These are phyloP conservation scores for Triplophysa siluroides DNA, from an alignment of 2,113 vertebrate genomes.

Conservation along the genomic window DNA sequence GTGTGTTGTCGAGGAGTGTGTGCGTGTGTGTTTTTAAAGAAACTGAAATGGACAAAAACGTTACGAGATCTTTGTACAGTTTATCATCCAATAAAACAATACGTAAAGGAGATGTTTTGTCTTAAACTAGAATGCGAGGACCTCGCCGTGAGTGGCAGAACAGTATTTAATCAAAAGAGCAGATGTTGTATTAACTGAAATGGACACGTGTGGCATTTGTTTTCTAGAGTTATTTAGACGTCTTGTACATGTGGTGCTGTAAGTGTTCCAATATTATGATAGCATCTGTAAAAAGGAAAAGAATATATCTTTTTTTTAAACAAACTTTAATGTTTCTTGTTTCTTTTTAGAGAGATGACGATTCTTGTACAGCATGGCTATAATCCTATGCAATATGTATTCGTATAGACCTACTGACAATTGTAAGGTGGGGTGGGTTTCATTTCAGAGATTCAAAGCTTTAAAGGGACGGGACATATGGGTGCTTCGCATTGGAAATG, in stretches of 20 bases:
- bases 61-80: slow-evolving; percentile 75
- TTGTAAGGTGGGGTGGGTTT: slow-evolving; percentile 77
- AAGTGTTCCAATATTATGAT: slow-evolving; percentile 82
- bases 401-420: slow-evolving; percentile 86
- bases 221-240: slow-evolving; percentile 82
- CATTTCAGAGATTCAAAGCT: slow-evolving; percentile 75
- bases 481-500: slow-evolving; percentile 79
- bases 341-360: slow-evolving; percentile 68
- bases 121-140: slow-evolving; percentile 69
- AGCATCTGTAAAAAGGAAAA: slow-evolving; percentile 75
- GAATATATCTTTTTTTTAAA: slow-evolving; percentile 71
- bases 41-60: slow-evolving; percentile 57
- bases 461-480: slow-evolving; percentile 83
- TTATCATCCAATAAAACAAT: slow-evolving; percentile 66
- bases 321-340: slow-evolving; percentile 74
- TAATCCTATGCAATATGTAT: slow-evolving; percentile 97
- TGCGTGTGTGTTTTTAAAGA: slow-evolving; percentile 65
- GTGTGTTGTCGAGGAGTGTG: neutral
- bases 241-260: slow-evolving; percentile 94
- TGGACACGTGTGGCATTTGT: slow-evolving; percentile 70
- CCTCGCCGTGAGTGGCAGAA: slow-evolving; percentile 66
- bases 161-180: slow-evolving; percentile 77
- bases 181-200: slow-evolving; percentile 72
- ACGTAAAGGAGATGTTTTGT: slow-evolving; percentile 68
- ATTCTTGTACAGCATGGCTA: slow-evolving; percentile 90